phyloP scores from a whole-genome alignment of 1,140 invertebrate genomes.

The Drosophila athabasca region DNA sequence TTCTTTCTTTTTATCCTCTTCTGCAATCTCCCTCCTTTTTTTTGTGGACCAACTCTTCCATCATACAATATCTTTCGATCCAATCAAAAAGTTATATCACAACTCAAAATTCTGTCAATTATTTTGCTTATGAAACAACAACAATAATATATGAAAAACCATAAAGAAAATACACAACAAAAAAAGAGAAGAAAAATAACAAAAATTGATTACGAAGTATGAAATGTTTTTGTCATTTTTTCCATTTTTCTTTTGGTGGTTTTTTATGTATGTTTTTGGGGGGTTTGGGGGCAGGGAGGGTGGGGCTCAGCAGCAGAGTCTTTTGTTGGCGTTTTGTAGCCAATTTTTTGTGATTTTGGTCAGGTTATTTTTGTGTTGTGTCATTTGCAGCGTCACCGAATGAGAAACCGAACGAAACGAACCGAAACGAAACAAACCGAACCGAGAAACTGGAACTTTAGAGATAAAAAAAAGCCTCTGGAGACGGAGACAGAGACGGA shows the following conservation, averaged over 20 bases:
- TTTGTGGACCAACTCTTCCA: slow-evolving; percentile 1
- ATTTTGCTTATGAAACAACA: slow-evolving; percentile 38
- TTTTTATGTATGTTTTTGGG: background rate
- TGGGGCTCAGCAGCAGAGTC: slow-evolving; percentile 17
- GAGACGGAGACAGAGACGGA: slow-evolving; percentile 10
- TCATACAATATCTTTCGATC: background rate
- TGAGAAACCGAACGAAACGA: slow-evolving; percentile 46
- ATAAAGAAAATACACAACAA: no score
- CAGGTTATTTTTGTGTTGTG: slow-evolving; percentile 68
- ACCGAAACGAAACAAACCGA: slow-evolving; percentile 49
- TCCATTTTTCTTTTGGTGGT: slow-evolving; percentile 4
- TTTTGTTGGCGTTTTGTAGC: slow-evolving; percentile 72
- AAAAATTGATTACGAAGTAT: slow-evolving; percentile 18
- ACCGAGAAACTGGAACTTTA: slow-evolving; percentile 16
- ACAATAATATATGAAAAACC: background rate
- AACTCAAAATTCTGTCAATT: slow-evolving; percentile 44
- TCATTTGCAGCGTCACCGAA: slow-evolving; percentile 72
- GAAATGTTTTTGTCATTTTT: slow-evolving; percentile 21
- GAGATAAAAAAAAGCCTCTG: slow-evolving; percentile 26
- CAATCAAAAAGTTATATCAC: slow-evolving; percentile 32
- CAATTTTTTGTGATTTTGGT: slow-evolving; percentile 55
- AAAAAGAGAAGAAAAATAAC: no score
- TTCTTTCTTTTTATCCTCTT: background rate
- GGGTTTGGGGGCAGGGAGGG: background rate
- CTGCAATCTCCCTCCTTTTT: background rate